A percentile compares a stretch with the other conserved stretches of the same genome.
Evolutionary conservation across 2,797 vertebrate species (phyloP).

Genomic region (Dipus sagitta): DNA sequence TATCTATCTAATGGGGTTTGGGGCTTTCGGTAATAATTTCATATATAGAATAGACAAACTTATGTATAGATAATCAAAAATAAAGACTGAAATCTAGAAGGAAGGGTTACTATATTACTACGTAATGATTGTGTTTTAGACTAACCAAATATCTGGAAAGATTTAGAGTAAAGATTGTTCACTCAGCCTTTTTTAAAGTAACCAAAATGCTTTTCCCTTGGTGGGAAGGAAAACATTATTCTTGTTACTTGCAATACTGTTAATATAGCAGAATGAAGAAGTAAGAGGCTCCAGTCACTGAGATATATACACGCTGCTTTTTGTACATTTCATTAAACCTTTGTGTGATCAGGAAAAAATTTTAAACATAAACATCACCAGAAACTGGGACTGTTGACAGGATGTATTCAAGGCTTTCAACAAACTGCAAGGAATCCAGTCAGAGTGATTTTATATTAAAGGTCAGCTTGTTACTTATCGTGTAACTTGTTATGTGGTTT

Average conservation of each 20-base stretch:
- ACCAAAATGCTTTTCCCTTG: neutral
- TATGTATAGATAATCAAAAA: conserved; percentile 38
- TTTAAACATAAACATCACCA: conserved; percentile 41
- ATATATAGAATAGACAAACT: conserved; percentile 38
- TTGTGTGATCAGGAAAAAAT: neutral
- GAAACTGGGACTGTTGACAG: conserved; percentile 49
- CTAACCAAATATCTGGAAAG: neutral
- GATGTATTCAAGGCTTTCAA: conserved; percentile 28
- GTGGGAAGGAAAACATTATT: neutral
- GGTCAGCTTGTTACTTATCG: conserved; percentile 6
- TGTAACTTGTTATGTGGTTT: conserved; percentile 1
- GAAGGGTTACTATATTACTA: neutral
- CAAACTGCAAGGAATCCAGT: conserved; percentile 8
- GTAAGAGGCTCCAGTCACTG: neutral
- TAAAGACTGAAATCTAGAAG: conserved; percentile 26
- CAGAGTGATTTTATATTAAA: conserved; percentile 3
- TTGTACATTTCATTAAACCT: conserved; percentile 45
- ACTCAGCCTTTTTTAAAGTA: neutral
- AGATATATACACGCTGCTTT: neutral
- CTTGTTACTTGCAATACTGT: neutral
- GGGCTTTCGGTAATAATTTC: conserved; percentile 39
- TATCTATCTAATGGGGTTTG: conserved; percentile 33
- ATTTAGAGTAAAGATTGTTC: neutral
- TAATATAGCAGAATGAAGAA: conserved; percentile 31
- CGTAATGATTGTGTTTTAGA: neutral